These are phyloP conservation scores for Scaptomyza montana DNA, from an alignment of 1,140 invertebrate genomes.

Conservation along the genomic window DNA sequence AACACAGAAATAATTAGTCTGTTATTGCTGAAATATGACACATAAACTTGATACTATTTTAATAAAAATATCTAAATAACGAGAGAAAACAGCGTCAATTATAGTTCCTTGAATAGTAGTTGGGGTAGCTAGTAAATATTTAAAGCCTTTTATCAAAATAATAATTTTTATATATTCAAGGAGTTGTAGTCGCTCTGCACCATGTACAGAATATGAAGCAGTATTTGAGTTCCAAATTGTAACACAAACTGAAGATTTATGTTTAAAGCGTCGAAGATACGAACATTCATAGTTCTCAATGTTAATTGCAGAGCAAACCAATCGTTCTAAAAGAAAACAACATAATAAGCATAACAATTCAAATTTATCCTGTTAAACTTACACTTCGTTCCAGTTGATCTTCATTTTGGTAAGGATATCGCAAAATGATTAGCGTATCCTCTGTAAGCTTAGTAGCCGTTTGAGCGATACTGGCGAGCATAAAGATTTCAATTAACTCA, in stretches of 20 bases:
- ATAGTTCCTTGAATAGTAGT: no score
- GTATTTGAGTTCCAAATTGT: slow-evolving; percentile 3
- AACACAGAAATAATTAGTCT: no score
- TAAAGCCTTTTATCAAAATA: not conserved
- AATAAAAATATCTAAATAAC: no score
- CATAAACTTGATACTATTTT: no score
- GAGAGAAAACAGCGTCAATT: no score
- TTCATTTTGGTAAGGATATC: not conserved
- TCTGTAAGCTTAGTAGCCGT: not conserved
- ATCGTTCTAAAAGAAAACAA: slow-evolving; percentile 20
- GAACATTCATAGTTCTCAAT: slow-evolving; percentile 33
- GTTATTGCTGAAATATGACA: no score
- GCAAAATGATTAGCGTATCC: not conserved
- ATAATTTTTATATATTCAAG: slow-evolving; percentile 15
- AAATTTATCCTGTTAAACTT: not conserved
- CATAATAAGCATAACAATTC: not conserved
- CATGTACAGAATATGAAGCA: slow-evolving; percentile 44
- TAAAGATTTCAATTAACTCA: slow-evolving; percentile 4
- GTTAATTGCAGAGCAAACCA: slow-evolving; percentile 47
- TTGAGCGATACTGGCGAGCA: not conserved
- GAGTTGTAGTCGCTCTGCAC: slow-evolving; percentile 44
- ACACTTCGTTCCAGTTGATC: slow-evolving; percentile 36
- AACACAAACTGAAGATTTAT: slow-evolving; percentile 35
- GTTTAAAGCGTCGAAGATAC: slow-evolving; percentile 22
- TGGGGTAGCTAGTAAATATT: no score